A percentile compares a stretch with the other conserved stretches of the same genome.
Conservation (phyloP, 2,113 vertebrate species). For the Apeltes quadracus region DNA sequence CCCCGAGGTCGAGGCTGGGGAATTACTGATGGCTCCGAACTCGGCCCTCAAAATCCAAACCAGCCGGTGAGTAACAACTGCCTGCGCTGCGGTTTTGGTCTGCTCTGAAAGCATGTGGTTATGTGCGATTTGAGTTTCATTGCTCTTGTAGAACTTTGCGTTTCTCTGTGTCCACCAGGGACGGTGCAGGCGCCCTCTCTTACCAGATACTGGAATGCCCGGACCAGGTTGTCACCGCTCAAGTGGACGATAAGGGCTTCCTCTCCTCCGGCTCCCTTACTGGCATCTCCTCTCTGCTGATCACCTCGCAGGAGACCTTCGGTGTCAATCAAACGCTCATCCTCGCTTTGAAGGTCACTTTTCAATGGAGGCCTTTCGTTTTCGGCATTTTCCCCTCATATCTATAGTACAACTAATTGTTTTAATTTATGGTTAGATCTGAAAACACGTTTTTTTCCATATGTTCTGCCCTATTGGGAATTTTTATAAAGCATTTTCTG, state of each 20-base stretch:
- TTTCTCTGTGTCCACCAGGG: constrained; percentile 74
- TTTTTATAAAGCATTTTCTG: not conserved
- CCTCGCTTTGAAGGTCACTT: constrained; percentile 79
- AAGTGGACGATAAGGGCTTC: constrained; percentile 86
- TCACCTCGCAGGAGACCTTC: constrained; percentile 87
- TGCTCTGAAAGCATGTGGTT: not conserved
- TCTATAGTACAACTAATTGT: not conserved
- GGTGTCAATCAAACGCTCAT: constrained; percentile 83
- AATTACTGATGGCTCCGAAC: constrained; percentile 85
- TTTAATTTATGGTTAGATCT: not conserved
- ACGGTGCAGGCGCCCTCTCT: constrained; percentile 82
- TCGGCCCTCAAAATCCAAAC: constrained; percentile 80
- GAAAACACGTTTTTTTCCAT: not conserved
- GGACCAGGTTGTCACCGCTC: constrained; percentile 82
- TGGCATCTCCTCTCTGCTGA: constrained; percentile 85
- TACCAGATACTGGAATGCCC: constrained; percentile 86
- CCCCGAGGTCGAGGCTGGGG: constrained; percentile 83
- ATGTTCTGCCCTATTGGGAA: not conserved
- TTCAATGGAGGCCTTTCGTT: not conserved
- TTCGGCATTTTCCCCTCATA: not conserved
- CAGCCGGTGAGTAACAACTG: constrained; percentile 73
- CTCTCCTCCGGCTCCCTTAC: constrained; percentile 85
- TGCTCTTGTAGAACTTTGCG: no score
- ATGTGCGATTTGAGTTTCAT: no score
- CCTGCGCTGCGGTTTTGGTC: not conserved